Base-by-base conservation (phyloP, 2,888 invertebrate genomes). In the Morpho deidamia region DNA sequence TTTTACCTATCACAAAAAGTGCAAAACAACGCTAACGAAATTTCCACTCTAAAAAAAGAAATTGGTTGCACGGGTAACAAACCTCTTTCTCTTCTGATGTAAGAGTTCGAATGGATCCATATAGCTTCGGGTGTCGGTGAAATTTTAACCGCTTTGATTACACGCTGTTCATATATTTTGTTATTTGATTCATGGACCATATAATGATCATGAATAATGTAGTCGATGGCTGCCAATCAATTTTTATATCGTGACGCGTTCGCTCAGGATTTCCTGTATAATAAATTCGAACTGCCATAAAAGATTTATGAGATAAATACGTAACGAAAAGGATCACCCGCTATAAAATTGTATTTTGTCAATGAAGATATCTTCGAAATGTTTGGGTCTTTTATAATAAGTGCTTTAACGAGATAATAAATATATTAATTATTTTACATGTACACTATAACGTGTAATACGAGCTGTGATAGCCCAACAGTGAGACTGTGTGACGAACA, bases 61-160 rank as follows among this genome's bases (percentile, higher is more conserved):
- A 35, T 12, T 5, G 9, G 45, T 12, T 41, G 49, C n/a, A 35
- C 34, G 49, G 41, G 41, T 32, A 44, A 51, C 11, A 51, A 23
- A 56, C 60, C 65, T 55, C 56, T 63, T 66, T 59, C 68, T 64
- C 66, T 57, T 51, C 55, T 65, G 71, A 73, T 71, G 69, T 71
- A 72, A 72, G 69, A 57, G 67, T 67, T 8, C 35, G 14, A 34
- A n/a, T n/a, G n/a, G 42, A 41, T 35, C 49, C 49, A 42, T 48
- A 49, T 60, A 51, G 67, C 69, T 65, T 60, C 68, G 61, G 59
- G 67, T 64, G 67, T 61, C 56, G 59, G 56, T 53, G 60, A 58
- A 57, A 59, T 59, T 57, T 59, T 51, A 53, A 60, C 58, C 60
- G 55, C 44, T 60, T 50, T 49, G 53, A 57, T 57, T 57, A 53